A percentile compares a stretch with the other conserved stretches of the same genome.
Conservation (phyloP, 64 coral and sea anemone genomes). For the Stichodactyla mertensii region DNA sequence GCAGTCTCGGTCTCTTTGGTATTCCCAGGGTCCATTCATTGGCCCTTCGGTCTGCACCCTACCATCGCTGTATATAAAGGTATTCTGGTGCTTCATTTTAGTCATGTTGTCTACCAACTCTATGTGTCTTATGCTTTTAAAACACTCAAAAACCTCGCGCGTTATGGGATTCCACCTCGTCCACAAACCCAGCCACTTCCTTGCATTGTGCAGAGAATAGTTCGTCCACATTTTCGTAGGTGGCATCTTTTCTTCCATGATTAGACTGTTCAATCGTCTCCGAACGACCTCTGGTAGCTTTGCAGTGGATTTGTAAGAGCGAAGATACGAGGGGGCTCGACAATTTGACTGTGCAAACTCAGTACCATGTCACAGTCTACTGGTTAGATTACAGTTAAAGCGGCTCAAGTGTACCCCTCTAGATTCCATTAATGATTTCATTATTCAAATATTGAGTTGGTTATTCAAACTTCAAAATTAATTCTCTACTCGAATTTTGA, state of each 20-base stretch:
- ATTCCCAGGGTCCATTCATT: slow-evolving; percentile 27
- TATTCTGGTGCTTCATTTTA: slow-evolving; percentile 18
- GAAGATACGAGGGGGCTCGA: not conserved
- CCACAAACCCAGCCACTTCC: slow-evolving; percentile 16
- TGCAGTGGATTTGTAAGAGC: not conserved
- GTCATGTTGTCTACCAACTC: not conserved
- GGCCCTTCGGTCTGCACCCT: not conserved
- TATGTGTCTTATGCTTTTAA: slow-evolving; percentile 13
- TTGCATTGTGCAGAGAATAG: not conserved
- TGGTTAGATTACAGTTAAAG: too few species aligned
- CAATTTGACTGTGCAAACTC: not conserved
- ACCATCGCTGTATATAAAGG: slow-evolving; percentile 12
- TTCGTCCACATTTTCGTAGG: slow-evolving; percentile 6
- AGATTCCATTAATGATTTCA: too few species aligned
- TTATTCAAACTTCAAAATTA: too few species aligned
- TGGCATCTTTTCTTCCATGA: not conserved
- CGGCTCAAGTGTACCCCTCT: too few species aligned
- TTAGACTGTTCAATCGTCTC: not conserved
- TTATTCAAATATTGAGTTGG: too few species aligned
- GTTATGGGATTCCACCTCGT: slow-evolving; percentile 4
- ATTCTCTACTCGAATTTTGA: too few species aligned
- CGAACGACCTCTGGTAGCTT: not conserved
- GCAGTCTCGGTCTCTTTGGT: slow-evolving; percentile 10
- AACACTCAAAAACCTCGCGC: not conserved
- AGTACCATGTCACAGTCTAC: not conserved